A percentile compares a stretch with the other conserved stretches of the same genome.
phyloP scores from a whole-genome alignment of 2,888 invertebrate species.

The Chelonus formosanus region DNA sequence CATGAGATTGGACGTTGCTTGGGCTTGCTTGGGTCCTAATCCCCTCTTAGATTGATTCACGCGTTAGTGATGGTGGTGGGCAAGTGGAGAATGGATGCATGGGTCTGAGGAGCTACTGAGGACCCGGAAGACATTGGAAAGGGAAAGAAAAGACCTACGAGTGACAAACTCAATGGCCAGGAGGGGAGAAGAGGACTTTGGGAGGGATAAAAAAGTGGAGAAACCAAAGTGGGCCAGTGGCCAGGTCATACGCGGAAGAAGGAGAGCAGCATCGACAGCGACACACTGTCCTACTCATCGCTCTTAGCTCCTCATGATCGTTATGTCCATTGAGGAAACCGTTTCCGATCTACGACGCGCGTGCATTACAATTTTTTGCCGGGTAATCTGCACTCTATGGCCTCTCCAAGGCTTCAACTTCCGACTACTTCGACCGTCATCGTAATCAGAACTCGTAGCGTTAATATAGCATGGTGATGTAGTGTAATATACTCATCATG shows the following conservation, averaged over 20 bases:
- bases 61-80: background rate
- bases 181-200: conserved; percentile 11
- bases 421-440: conserved; percentile 37
- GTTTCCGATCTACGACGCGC: conserved; percentile 39
- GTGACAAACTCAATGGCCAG: background rate
- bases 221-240: conserved; percentile 63
- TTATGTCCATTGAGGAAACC: conserved; percentile 52
- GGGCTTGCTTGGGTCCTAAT: conserved; percentile 35
- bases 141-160: conserved; percentile 16
- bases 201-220: conserved; percentile 46
- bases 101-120: too few relatives aligned
- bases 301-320: conserved; percentile 39
- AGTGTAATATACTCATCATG: background rate
- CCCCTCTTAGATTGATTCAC: conserved; percentile 2
- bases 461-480: conserved; percentile 27
- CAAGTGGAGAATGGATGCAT: too few relatives aligned
- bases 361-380: conserved; percentile 7
- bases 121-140: background rate
- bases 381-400: conserved; percentile 21
- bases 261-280: conserved; percentile 61
- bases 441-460: conserved; percentile 44
- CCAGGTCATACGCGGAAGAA: conserved; percentile 61
- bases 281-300: conserved; percentile 66
- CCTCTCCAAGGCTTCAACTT: background rate
- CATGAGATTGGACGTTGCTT: conserved; percentile 20